These are phyloP conservation scores for Prosapia bicincta DNA, from an alignment of 2,888 invertebrate species.

Conservation along the genomic window DNA sequence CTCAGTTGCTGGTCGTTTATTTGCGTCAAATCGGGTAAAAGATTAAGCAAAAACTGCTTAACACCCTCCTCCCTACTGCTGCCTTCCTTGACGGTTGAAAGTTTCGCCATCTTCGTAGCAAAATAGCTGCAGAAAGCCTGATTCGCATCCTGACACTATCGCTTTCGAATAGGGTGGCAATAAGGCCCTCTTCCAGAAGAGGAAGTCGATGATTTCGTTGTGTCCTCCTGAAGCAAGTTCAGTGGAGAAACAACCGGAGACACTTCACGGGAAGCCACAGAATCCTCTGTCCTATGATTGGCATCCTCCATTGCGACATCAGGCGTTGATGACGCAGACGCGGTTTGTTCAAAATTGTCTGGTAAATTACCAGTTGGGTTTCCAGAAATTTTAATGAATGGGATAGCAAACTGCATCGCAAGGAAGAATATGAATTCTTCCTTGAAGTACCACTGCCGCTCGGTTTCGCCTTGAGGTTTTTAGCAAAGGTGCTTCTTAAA, in stretches of 20 bases:
- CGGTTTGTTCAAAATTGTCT: no score
- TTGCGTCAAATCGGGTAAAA: slow-evolving; percentile 29
- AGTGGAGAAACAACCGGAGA: neutral
- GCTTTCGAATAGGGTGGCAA: neutral
- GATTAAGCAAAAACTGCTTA: slow-evolving; percentile 36
- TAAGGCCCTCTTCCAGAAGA: no score
- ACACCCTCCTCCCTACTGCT: slow-evolving; percentile 26
- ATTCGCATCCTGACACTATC: slow-evolving; percentile 32
- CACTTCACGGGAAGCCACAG: neutral
- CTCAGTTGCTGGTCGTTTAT: slow-evolving; percentile 10
- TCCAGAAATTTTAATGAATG: slow-evolving; percentile 19
- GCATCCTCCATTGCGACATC: neutral
- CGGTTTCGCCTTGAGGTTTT: slow-evolving; percentile 27
- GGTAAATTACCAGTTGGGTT: slow-evolving; percentile 19
- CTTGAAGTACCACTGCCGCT: slow-evolving; percentile 27
- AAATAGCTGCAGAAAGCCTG: slow-evolving; percentile 34
- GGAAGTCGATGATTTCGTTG: neutral
- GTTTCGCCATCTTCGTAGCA: slow-evolving; percentile 32
- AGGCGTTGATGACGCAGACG: neutral
- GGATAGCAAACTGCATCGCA: slow-evolving; percentile 28
- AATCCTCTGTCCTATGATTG: neutral
- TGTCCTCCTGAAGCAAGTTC: neutral
- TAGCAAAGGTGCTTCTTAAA: slow-evolving; percentile 27
- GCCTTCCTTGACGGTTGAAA: neutral
- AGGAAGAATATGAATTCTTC: slow-evolving; percentile 30